phyloP scores from a whole-genome alignment of 2,888 invertebrate species.

The Cryptocephalus primarius region DNA sequence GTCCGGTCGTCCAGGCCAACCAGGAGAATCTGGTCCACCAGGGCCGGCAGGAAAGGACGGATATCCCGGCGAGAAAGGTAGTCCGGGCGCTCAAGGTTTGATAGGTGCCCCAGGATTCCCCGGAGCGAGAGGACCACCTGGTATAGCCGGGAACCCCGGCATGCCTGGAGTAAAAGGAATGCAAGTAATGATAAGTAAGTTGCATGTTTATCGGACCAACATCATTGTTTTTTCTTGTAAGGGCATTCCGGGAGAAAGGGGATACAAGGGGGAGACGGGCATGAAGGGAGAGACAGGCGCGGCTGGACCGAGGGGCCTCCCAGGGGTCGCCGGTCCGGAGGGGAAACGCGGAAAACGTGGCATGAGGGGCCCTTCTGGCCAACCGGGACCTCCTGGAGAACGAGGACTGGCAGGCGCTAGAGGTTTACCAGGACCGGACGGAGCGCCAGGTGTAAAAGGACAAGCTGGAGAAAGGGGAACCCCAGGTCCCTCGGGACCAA shows the following conservation, averaged over 20 bases:
- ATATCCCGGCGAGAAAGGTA: constrained; percentile 69
- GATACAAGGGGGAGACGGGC: constrained; percentile 68
- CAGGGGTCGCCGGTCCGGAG: constrained; percentile 63
- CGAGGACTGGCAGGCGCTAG: constrained; percentile 53
- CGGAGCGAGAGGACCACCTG: constrained; percentile 68
- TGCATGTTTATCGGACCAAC: background rate
- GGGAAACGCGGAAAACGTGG: constrained; percentile 76
- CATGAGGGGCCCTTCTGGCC: constrained; percentile 63
- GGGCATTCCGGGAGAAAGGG: constrained; percentile 70
- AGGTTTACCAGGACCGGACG: constrained; percentile 68
- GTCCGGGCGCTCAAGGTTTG: constrained; percentile 58
- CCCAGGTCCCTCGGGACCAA: constrained; percentile 51
- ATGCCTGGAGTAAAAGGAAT: constrained; percentile 65
- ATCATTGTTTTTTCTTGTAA: constrained; percentile 25
- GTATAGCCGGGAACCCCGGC: constrained; percentile 62
- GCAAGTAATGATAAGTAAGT: constrained; percentile 41
- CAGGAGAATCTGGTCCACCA: constrained; percentile 64
- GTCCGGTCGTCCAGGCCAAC: constrained; percentile 64
- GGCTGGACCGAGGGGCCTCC: constrained; percentile 63
- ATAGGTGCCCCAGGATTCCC: constrained; percentile 74
- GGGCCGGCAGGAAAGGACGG: constrained; percentile 75
- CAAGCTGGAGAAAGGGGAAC: constrained; percentile 60
- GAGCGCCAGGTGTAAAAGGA: constrained; percentile 42
- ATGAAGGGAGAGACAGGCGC: constrained; percentile 64
- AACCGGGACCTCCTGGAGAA: constrained; percentile 62